Conservation (phyloP, 2,797 vertebrate species). For the Phataginus tricuspis region DNA sequence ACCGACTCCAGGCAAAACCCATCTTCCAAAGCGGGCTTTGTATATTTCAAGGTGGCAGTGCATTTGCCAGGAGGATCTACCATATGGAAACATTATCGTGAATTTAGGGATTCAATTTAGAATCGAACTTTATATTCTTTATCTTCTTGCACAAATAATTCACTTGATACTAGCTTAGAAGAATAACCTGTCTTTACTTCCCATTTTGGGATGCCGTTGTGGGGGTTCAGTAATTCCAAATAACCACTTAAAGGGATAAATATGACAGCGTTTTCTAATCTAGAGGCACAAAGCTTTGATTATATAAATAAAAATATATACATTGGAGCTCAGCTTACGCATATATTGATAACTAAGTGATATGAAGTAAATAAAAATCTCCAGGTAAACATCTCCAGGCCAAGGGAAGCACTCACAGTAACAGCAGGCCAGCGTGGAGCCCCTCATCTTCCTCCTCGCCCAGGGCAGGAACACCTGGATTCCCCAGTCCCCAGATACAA, state of each 20-base stretch:
- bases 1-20: not conserved
- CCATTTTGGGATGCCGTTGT: not conserved
- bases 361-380: not conserved
- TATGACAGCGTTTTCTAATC: not conserved
- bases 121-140: not conserved
- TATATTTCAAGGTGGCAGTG: not conserved
- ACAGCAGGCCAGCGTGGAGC: not conserved
- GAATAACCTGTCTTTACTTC: slow-evolving; percentile 3
- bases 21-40: slow-evolving; percentile 39
- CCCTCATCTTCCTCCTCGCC: slow-evolving; percentile 37
- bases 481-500: not conserved
- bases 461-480: not conserved
- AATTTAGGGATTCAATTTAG: not conserved
- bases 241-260: not conserved
- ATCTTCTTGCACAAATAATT: not conserved
- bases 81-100: not conserved
- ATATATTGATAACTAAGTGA: not conserved
- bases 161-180: not conserved
- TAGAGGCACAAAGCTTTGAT: slow-evolving; percentile 23
- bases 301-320: slow-evolving; percentile 35
- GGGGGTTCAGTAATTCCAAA: not conserved
- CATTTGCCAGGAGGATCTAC: not conserved
- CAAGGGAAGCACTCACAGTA: slow-evolving; percentile 73
- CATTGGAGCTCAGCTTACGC: not conserved
- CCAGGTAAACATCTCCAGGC: not conserved